Conservation (phyloP, 1,140 invertebrate species). For the Drosophila seguyi region DNA sequence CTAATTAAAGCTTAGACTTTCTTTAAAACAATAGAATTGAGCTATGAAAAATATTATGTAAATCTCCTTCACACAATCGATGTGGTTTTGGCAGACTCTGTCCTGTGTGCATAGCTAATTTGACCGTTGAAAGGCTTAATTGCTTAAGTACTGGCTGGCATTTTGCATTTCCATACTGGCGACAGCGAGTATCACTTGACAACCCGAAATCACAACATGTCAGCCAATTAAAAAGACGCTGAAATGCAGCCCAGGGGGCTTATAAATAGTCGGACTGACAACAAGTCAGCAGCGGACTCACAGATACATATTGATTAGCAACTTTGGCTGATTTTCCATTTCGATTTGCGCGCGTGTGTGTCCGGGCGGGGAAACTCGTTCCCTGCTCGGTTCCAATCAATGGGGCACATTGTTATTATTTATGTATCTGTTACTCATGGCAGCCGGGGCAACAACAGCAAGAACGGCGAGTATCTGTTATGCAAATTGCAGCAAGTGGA, state of each 20-base stretch:
- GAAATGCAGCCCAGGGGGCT: slow-evolving; percentile 43
- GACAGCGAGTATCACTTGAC: slow-evolving; percentile 49
- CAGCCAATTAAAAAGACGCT: slow-evolving; percentile 75
- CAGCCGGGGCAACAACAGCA: slow-evolving; percentile 56
- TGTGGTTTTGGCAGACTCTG: neutral
- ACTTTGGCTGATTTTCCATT: slow-evolving; percentile 63
- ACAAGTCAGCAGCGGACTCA: slow-evolving; percentile 30
- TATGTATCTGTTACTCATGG: slow-evolving; percentile 80
- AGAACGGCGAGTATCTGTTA: slow-evolving; percentile 52
- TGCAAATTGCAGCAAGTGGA: slow-evolving; percentile 67
- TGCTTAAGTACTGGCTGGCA: slow-evolving; percentile 52
- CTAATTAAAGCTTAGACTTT: neutral
- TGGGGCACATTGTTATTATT: slow-evolving; percentile 77
- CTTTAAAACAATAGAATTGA: neutral
- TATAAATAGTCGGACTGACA: slow-evolving; percentile 47
- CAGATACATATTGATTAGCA: slow-evolving; percentile 62
- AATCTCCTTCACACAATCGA: neutral
- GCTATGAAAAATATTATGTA: neutral
- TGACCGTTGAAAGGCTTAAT: slow-evolving; percentile 35
- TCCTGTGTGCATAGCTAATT: neutral
- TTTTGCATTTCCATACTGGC: slow-evolving; percentile 32
- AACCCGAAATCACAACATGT: slow-evolving; percentile 80
- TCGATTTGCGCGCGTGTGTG: slow-evolving; percentile 31
- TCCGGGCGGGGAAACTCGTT: slow-evolving; percentile 56
- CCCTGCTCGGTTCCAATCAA: slow-evolving; percentile 64